Percentiles rank a stretch among this genome's conserved stretches.
Evolutionary conservation across 2,113 vertebrate species (phyloP).

Genomic region (Fregetta grallaria): DNA sequence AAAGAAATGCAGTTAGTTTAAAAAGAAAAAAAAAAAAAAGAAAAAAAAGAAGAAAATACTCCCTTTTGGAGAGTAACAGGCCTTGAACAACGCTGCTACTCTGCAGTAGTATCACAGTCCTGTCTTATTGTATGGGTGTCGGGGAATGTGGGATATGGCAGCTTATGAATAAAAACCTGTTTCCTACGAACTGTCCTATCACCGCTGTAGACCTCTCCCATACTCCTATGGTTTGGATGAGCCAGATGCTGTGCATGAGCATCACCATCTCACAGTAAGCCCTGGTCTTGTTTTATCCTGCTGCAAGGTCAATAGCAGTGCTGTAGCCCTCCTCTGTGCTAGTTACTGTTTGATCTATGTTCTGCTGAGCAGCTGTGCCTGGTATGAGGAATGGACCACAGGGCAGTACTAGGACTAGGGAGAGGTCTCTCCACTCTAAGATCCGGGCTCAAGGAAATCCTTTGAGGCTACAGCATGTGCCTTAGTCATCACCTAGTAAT

Average conservation of each 20-base stretch:
- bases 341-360: neutral
- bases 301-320: neutral
- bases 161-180: neutral
- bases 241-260: neutral
- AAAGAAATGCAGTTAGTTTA: neutral
- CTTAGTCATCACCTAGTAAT: neutral
- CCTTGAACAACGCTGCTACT: neutral
- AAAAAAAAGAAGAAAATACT: fast-evolving
- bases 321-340: neutral
- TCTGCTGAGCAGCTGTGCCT: neutral
- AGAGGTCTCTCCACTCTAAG: neutral
- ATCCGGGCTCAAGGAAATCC: neutral
- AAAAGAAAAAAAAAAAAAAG: neutral
- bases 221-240: neutral
- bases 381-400: neutral
- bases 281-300: neutral
- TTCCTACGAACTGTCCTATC: neutral
- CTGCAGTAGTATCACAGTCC: neutral
- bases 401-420: neutral
- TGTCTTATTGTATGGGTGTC: neutral
- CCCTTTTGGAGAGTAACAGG: neutral
- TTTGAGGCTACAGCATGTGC: neutral
- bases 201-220: neutral
- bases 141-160: neutral
- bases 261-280: neutral